These are phyloP conservation scores for Oscheius sp. DNA, from an alignment of 1,140 invertebrate genomes.

Conservation along the genomic window DNA sequence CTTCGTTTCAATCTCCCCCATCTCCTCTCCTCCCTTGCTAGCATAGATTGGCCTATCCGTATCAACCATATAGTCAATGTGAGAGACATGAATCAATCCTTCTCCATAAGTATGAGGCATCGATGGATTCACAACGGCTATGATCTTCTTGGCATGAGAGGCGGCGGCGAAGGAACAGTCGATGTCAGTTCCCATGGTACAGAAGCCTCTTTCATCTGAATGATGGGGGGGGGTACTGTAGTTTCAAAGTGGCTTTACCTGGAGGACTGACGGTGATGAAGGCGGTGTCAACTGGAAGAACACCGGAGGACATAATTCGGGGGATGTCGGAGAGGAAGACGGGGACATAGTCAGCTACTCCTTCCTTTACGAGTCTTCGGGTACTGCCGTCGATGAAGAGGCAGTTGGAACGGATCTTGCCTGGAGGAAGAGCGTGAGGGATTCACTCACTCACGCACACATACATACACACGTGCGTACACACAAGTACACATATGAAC, in stretches of 20 bases:
- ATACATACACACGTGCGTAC: no score
- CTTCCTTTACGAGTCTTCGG: conserved; percentile 33
- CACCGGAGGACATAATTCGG: conserved; percentile 76
- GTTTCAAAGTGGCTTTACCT: conserved; percentile 68
- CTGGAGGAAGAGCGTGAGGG: no score
- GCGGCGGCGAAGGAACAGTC: conserved; percentile 82
- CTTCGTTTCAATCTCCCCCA: conserved; percentile 67
- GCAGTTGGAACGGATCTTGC: conserved; percentile 45
- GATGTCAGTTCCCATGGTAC: conserved; percentile 84
- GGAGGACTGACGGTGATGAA: conserved; percentile 83
- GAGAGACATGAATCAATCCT: conserved; percentile 79
- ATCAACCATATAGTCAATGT: conserved; percentile 80
- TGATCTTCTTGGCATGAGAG: conserved; percentile 79
- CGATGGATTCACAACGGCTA: conserved; percentile 75
- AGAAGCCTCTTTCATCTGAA: conserved; percentile 75
- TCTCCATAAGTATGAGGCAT: conserved; percentile 89
- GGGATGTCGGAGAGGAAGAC: conserved; percentile 91
- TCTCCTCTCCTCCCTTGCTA: conserved; percentile 69
- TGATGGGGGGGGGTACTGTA: no score
- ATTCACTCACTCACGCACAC: no score
- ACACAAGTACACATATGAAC: no score
- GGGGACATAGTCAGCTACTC: conserved; percentile 77
- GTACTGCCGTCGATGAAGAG: conserved; percentile 44
- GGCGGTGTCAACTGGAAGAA: conserved; percentile 79
- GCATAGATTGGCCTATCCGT: conserved; percentile 65